phyloP scores from a whole-genome alignment of 2,888 invertebrate species.

The Eurytoma californica region DNA sequence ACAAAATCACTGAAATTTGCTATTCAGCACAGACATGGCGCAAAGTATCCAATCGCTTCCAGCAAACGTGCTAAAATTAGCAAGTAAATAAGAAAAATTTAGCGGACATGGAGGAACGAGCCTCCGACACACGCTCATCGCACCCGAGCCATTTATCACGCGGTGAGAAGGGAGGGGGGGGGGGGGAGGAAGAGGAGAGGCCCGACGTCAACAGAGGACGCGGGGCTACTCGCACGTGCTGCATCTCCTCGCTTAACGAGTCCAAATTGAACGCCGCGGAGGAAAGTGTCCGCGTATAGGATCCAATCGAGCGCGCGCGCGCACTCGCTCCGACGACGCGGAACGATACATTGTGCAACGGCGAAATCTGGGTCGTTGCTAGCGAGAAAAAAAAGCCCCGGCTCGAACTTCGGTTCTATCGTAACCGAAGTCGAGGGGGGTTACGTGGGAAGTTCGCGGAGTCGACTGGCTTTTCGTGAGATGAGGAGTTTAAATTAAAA shows the following conservation, averaged over 20 bases:
- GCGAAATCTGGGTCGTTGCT: conserved; percentile 39
- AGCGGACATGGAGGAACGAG: too few species aligned
- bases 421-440: too few species aligned
- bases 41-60: too few species aligned
- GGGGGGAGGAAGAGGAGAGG: too few species aligned
- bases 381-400: neutral
- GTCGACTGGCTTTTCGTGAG: too few species aligned
- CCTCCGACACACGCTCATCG: neutral
- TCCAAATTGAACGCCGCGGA: conserved; percentile 45
- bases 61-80: neutral
- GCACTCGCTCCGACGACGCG: conserved; percentile 9
- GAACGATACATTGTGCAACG: conserved; percentile 4
- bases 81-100: conserved; percentile 5
- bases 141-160: conserved; percentile 3
- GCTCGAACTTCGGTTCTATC: neutral
- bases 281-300: neutral
- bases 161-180: too few species aligned
- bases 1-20: too few species aligned
- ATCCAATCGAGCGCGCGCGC: neutral
- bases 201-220: too few species aligned
- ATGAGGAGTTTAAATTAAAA: too few species aligned
- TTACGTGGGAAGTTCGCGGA: too few species aligned
- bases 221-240: conserved; percentile 22
- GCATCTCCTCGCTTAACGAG: conserved; percentile 18
- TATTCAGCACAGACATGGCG: too few species aligned